Base-by-base conservation (phyloP, 1,140 invertebrate genomes). In the Ceratosolen solmsi region DNA sequence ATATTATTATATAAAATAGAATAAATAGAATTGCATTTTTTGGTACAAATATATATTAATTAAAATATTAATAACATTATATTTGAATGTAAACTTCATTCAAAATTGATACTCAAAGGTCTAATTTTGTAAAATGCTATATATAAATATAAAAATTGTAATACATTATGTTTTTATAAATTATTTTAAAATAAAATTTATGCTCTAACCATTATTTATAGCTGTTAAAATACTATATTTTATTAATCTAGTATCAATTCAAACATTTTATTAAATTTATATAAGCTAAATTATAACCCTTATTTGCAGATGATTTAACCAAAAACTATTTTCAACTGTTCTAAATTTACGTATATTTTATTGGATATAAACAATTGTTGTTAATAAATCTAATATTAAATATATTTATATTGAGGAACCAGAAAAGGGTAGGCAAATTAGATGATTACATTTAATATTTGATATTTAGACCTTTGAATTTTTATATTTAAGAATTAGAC, bases 231-330 rank as follows among this genome's bases (percentile, higher is more conserved):
- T 54, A 13, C 5, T 46, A 54, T 54, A 54, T 54, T 46, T 15
- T 3, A 54, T 22, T 20, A 54, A 54, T 54, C 3, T 15, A 54
- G 51, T 8, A 22, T 22, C 20, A 54, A 17, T 54, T 54, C 9
- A 17, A 54, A 54, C 17, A 54, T 22, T 46, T 22, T 54, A 20
- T 54, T 3, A 54, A 54, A 54, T 8, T 46, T 8, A 54, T 15
- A 54, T 15, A 22, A 54, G 51, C 51, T 54, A 54, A 54, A 54
- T 54, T 54, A 54, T 54, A 54, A 54, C 51, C 51, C 11, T 54
- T 54, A 54, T 54, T 54, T 54, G 51, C 51, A 54, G 51, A 54
- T 54, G 51, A 54, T 54, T 54, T 54, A 54, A 54, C 51, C 51
- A 54, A 54, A 54, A 54, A 54, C 13, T 54, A 54, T 54, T 54